These are phyloP conservation scores for Zoroaster sp. DNA, from an alignment of 53 echinoderm and acorn worm genomes.

Conservation along the genomic window DNA sequence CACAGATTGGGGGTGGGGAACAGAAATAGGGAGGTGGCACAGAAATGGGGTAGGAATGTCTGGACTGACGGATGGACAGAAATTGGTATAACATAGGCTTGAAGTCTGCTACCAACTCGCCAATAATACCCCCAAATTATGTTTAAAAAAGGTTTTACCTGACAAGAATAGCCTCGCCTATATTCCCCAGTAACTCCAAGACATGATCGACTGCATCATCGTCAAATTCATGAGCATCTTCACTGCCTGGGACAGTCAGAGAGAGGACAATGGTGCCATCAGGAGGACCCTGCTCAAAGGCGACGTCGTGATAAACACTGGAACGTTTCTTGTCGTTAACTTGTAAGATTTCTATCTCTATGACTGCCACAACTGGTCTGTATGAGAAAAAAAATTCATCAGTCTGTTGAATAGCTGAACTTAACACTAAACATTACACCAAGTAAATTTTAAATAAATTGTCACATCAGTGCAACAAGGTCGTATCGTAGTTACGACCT, in stretches of 20 bases:
- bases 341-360: constrained; percentile 79
- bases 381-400: background rate
- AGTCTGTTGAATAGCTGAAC: too few species aligned
- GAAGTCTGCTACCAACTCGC: background rate
- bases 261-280: constrained; percentile 81
- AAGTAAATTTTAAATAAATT: background rate
- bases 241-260: constrained; percentile 1
- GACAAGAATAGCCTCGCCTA: constrained; percentile 83
- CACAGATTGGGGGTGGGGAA: too few species aligned
- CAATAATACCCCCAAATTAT: too few species aligned
- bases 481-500: background rate
- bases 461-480: background rate
- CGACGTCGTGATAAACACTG: constrained; percentile 79
- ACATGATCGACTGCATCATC: constrained; percentile 66
- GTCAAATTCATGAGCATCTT: constrained; percentile 68
- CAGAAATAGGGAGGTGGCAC: too few species aligned
- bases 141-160: constrained; percentile 62
- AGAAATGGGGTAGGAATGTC: background rate
- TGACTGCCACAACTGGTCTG: constrained; percentile 85
- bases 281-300: constrained; percentile 92
- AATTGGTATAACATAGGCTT: background rate
- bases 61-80: background rate
- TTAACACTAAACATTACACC: too few species aligned
- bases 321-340: constrained; percentile 77
- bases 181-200: constrained; percentile 56